phyloP scores from a whole-genome alignment of 2,113 vertebrate species.

The Polyodon spathula region DNA sequence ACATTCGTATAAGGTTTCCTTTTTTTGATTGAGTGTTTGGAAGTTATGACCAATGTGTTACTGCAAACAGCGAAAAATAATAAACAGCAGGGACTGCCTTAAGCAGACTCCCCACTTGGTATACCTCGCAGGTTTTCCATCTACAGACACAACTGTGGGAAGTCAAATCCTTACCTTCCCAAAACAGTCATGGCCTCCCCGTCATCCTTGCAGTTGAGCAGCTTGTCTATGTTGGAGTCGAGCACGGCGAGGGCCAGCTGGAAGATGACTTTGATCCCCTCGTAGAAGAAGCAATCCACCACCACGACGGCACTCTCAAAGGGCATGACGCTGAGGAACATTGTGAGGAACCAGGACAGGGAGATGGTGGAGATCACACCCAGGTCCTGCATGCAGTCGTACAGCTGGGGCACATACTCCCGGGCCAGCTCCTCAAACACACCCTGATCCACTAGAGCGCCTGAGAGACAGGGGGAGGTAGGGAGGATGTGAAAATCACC shows the following conservation, averaged over 20 bases:
- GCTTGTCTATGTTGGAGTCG: slow-evolving; percentile 87
- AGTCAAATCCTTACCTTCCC: slow-evolving; percentile 65
- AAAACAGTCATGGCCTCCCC: slow-evolving; percentile 97
- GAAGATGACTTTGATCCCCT: slow-evolving; percentile 98
- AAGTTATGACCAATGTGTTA: too few relatives aligned
- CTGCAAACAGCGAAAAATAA: too few relatives aligned
- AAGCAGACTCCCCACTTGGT: too few relatives aligned
- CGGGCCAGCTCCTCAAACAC: slow-evolving; percentile 92
- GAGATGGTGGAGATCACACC: slow-evolving; percentile 97
- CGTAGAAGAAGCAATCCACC: slow-evolving; percentile 97
- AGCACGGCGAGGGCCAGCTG: slow-evolving; percentile 90
- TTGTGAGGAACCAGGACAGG: slow-evolving; percentile 96
- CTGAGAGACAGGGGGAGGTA: slow-evolving; percentile 39
- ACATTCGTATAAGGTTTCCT: too few relatives aligned
- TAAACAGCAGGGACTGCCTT: too few relatives aligned
- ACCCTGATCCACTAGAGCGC: slow-evolving; percentile 91
- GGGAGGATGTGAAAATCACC: too few relatives aligned
- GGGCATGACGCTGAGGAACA: slow-evolving; percentile 96
- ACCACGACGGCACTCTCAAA: slow-evolving; percentile 96
- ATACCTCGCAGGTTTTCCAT: too few relatives aligned
- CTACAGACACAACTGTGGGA: too few relatives aligned
- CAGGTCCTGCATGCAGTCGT: slow-evolving; percentile 97
- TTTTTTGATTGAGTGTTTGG: too few relatives aligned
- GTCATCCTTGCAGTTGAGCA: slow-evolving; percentile 91
- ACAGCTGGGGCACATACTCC: slow-evolving; percentile 90